These are phyloP conservation scores for Ianthella basta DNA, from an alignment of 37 sponge, comb jelly and placozoan genomes.

Conservation along the genomic window DNA sequence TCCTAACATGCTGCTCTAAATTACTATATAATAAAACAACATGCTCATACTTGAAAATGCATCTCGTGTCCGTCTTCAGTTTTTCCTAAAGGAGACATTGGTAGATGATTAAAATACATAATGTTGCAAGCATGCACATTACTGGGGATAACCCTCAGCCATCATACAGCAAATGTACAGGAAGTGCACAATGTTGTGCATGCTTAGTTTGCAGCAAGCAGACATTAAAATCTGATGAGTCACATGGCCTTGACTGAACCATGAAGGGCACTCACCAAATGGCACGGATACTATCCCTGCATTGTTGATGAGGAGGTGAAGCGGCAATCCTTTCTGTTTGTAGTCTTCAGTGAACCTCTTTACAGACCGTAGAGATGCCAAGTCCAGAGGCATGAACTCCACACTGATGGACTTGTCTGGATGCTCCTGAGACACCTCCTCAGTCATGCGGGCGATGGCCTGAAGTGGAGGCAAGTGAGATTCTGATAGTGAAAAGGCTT, in stretches of 20 bases:
- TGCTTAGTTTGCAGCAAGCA: too few species aligned
- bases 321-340: conserved; percentile 65
- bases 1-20: too few species aligned
- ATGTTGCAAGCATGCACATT: too few species aligned
- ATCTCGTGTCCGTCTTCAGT: conserved; percentile 30
- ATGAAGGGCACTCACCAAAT: neutral
- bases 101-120: neutral
- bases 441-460: conserved; percentile 60
- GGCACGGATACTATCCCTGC: conserved; percentile 67
- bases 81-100: neutral
- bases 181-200: too few species aligned
- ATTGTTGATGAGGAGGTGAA: conserved; percentile 84
- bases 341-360: conserved; percentile 61
- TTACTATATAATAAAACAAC: too few species aligned
- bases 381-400: conserved; percentile 78
- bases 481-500: too few species aligned
- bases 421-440: conserved; percentile 21
- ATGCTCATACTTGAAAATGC: conserved; percentile 13
- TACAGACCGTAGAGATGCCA: conserved; percentile 67
- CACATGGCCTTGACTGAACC: too few species aligned
- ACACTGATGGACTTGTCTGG: conserved; percentile 52
- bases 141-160: too few species aligned
- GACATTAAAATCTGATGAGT: too few species aligned
- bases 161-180: too few species aligned
- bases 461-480: too few species aligned